These are phyloP conservation scores for Synergus japonicus DNA, from an alignment of 2,888 invertebrate species.

Conservation along the genomic window DNA sequence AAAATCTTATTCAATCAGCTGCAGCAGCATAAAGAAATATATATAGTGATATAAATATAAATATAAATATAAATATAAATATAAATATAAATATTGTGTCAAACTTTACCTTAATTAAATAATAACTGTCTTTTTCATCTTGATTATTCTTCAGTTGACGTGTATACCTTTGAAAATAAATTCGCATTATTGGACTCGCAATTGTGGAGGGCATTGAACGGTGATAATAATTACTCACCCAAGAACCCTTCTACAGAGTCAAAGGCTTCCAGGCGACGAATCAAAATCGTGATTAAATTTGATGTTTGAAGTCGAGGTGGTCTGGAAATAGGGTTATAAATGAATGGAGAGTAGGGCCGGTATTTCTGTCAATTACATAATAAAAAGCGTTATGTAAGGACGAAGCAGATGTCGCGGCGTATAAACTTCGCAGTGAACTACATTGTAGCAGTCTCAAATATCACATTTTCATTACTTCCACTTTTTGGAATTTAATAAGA, in stretches of 20 bases:
- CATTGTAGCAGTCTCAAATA: background rate
- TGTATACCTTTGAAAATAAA: background rate
- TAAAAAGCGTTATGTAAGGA: constrained; percentile 76
- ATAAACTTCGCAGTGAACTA: constrained; percentile 58
- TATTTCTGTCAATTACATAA: constrained; percentile 75
- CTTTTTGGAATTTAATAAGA: background rate
- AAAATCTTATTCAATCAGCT: background rate
- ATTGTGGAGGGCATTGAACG: constrained; percentile 32
- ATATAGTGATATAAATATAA: no score
- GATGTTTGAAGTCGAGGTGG: constrained; percentile 25
- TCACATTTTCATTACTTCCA: background rate
- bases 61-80: no score
- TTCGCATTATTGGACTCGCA: constrained; percentile 6
- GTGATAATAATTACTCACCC: background rate
- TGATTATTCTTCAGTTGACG: constrained; percentile 41
- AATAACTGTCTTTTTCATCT: constrained; percentile 42
- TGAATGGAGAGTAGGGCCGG: constrained; percentile 62
- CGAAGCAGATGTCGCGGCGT: constrained; percentile 69
- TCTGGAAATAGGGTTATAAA: constrained; percentile 53
- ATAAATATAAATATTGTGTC: no score
- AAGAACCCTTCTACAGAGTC: constrained; percentile 25
- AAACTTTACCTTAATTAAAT: background rate
- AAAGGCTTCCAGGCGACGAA: constrained; percentile 18
- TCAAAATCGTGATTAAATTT: constrained; percentile 28
- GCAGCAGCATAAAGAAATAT: background rate